Conservation (phyloP, 2,797 vertebrate species). For the Iguana delicatissima region DNA sequence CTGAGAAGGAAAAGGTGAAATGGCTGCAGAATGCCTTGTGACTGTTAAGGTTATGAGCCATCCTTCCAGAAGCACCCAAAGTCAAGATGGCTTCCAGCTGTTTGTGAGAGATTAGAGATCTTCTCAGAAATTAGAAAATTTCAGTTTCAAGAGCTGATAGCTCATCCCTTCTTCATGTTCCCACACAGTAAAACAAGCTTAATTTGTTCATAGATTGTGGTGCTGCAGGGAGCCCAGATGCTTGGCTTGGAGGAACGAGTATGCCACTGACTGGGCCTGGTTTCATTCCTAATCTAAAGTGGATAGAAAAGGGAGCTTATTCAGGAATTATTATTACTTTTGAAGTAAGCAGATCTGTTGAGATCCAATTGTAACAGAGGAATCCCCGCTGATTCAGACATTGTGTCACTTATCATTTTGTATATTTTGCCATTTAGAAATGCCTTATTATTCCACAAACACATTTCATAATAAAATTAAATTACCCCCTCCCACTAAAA, state of each 20-base stretch:
- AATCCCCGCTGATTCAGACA: background rate
- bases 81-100: background rate
- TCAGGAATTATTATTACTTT: background rate
- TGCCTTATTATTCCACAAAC: background rate
- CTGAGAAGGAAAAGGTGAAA: background rate
- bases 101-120: background rate
- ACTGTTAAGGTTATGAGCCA: background rate
- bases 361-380: background rate
- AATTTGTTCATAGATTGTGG: slow-evolving; percentile 9
- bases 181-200: background rate
- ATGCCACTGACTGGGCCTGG: background rate
- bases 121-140: background rate
- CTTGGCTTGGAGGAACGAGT: background rate
- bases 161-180: background rate
- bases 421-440: background rate
- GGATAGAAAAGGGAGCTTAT: background rate
- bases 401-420: background rate
- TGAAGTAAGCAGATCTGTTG: background rate
- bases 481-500: too few species aligned
- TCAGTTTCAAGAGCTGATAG: background rate
- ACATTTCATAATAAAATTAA: background rate
- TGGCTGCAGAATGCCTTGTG: background rate
- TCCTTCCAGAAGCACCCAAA: background rate
- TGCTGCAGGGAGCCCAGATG: slow-evolving; percentile 7
- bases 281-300: background rate